Evolutionary conservation across 2,113 vertebrate species (phyloP).

Genomic region (Xenopus tropicalis): UCB_Xtro_10.0 CM004443.2:16328501-16329000

Average conservation of each 20-base stretch:
- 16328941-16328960: background rate
- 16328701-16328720: constrained; percentile 34
- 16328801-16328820: background rate
- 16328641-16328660: background rate
- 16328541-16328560: background rate
- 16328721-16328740: background rate
- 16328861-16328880: constrained; percentile 30
- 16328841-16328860: constrained; percentile 18
- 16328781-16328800: constrained; percentile 8
- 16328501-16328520: constrained; percentile 25
- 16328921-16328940: background rate
- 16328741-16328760: background rate
- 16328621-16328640: background rate
- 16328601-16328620: background rate
- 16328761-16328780: background rate
- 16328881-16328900: background rate
- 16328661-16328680: background rate
- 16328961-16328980: background rate
- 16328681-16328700: constrained; percentile 23
- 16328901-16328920: background rate
- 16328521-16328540: background rate
- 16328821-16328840: background rate
- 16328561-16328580: background rate
- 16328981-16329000: too few relatives aligned
- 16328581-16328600: background rate